These are phyloP conservation scores for Pelecanus crispus DNA, from an alignment of 2,113 vertebrate genomes.

Conservation along the genomic window DNA sequence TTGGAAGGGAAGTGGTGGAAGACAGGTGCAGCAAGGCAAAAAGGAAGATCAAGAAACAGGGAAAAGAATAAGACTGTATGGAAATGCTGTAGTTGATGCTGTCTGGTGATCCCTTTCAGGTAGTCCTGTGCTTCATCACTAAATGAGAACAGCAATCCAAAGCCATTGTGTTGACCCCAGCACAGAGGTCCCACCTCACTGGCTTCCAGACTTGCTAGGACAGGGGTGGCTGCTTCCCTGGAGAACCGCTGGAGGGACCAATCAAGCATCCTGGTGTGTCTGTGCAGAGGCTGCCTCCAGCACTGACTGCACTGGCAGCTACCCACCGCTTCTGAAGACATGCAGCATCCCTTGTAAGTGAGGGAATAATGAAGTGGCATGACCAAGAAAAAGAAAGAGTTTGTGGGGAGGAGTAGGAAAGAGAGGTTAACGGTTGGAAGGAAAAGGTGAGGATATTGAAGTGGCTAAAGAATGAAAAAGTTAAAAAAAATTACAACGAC, in stretches of 20 bases:
- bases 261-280: background rate
- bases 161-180: background rate
- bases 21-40: background rate
- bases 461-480: background rate
- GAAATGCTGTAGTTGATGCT: background rate
- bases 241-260: background rate
- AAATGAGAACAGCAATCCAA: background rate
- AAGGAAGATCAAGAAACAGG: background rate
- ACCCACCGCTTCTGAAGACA: background rate
- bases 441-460: background rate
- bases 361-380: background rate
- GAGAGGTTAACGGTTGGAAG: background rate
- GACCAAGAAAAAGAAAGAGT: background rate
- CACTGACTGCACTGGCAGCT: background rate
- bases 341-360: background rate
- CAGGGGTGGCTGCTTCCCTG: background rate
- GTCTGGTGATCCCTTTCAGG: fast-evolving
- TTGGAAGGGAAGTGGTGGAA: background rate
- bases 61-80: background rate
- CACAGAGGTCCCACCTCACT: background rate
- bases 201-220: background rate
- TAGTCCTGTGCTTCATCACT: background rate
- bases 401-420: background rate
- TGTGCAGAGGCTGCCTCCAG: fast-evolving
- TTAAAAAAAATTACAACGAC: background rate